Conservation (phyloP, 2,888 invertebrate species). For the Atrina japonica region DNA sequence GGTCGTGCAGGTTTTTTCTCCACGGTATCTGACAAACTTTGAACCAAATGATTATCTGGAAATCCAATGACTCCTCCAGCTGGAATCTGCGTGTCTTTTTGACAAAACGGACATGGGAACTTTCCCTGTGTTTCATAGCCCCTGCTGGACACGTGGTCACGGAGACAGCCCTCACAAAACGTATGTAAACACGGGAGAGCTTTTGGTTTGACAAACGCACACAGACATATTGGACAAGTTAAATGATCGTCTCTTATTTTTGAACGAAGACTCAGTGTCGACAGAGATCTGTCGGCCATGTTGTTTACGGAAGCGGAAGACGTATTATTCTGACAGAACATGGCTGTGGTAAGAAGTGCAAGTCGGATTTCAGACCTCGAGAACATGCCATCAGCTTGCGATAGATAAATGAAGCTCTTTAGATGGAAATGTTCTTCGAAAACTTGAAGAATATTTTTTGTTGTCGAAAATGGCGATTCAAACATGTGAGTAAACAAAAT, state of each 20-base stretch:
- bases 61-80: slow-evolving; percentile 62
- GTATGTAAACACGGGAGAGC: slow-evolving; percentile 76
- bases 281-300: background rate
- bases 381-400: too few species aligned
- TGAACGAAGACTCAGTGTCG: slow-evolving; percentile 47
- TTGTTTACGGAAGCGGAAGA: too few species aligned
- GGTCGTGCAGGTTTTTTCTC: slow-evolving; percentile 46
- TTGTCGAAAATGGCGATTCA: too few species aligned
- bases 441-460: too few species aligned
- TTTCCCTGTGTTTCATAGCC: slow-evolving; percentile 50
- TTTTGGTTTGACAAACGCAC: slow-evolving; percentile 67
- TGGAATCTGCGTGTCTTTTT: slow-evolving; percentile 61
- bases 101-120: slow-evolving; percentile 75
- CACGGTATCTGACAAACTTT: slow-evolving; percentile 68
- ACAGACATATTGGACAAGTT: slow-evolving; percentile 72
- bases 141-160: slow-evolving; percentile 62
- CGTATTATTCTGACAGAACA: too few species aligned
- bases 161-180: slow-evolving; percentile 73
- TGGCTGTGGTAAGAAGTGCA: too few species aligned
- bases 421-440: too few species aligned
- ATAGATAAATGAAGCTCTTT: too few species aligned
- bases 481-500: too few species aligned
- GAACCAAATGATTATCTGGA: slow-evolving; percentile 70
- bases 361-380: too few species aligned
- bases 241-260: slow-evolving; percentile 70